phyloP scores from a whole-genome alignment of 2,797 vertebrate species.

The Pitangus sulphuratus region DNA sequence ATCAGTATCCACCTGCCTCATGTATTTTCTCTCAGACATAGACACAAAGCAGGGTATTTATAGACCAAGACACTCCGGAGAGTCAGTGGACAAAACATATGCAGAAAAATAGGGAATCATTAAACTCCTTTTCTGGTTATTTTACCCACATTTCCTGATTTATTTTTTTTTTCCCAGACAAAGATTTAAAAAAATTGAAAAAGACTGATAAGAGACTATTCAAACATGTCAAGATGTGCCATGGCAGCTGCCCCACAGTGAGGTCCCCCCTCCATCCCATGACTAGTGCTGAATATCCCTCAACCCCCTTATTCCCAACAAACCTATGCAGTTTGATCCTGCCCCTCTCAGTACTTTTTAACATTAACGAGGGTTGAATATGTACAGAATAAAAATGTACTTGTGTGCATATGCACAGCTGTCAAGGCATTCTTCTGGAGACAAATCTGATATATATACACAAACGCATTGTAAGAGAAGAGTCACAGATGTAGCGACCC shows the following conservation, averaged over 20 bases:
- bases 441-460: neutral
- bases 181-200: neutral
- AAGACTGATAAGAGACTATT: neutral
- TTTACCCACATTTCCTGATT: neutral
- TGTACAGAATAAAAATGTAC: neutral
- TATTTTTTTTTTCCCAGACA: neutral
- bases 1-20: too few relatives aligned
- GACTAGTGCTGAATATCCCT: neutral
- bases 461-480: neutral
- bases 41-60: neutral
- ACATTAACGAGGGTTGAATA: neutral
- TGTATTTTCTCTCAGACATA: neutral
- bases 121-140: neutral
- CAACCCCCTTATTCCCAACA: accelerated
- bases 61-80: neutral
- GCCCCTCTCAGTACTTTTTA: neutral
- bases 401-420: accelerated
- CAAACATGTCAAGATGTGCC: neutral
- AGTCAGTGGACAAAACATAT: neutral
- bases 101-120: accelerated
- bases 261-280: neutral
- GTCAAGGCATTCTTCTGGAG: neutral
- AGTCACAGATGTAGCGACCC: neutral
- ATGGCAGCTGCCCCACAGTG: accelerated
- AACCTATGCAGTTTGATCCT: accelerated